Evolutionary conservation across 2,888 invertebrate species (phyloP).

Genomic region (Choristoneura rosaceana): DNA sequence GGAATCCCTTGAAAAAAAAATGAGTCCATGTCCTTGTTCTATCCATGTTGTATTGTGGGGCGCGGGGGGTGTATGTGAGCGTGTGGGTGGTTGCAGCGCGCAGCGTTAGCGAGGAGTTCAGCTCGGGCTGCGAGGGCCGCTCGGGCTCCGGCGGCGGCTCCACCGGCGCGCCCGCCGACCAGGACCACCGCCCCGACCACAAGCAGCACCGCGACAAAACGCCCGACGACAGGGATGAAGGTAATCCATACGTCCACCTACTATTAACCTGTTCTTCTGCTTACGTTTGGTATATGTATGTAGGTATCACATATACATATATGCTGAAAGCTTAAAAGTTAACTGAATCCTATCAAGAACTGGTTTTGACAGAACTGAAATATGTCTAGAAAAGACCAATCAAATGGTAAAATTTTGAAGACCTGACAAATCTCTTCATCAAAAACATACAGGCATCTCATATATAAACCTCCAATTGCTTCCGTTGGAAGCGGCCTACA

Average conservation of each 20-base stretch:
- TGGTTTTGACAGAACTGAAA: too few species aligned
- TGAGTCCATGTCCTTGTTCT: conserved; percentile 10
- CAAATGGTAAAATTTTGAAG: too few species aligned
- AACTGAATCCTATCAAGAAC: too few species aligned
- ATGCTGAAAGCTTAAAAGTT: too few species aligned
- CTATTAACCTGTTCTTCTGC: neutral
- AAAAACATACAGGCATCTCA: too few species aligned
- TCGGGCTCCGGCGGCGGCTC: conserved; percentile 90
- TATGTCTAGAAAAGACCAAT: too few species aligned
- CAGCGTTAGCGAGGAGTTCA: conserved; percentile 99
- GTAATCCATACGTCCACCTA: conserved; percentile 70
- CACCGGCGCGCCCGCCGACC: conserved; percentile 79
- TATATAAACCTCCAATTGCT: too few species aligned
- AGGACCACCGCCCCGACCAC: conserved; percentile 81
- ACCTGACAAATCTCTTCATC: too few species aligned
- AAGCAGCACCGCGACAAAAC: conserved; percentile 88
- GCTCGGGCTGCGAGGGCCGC: conserved; percentile 97
- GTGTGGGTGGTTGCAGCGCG: conserved; percentile 89
- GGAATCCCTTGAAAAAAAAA: neutral
- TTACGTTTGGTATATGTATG: too few species aligned
- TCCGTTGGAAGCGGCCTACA: too few species aligned
- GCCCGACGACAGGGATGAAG: conserved; percentile 97
- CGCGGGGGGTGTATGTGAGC: conserved; percentile 73
- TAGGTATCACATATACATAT: too few species aligned
- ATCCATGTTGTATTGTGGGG: conserved; percentile 46